Evolutionary conservation across 2,797 vertebrate species (phyloP).

Genomic region (Hyperoplus immaculatus): DNA sequence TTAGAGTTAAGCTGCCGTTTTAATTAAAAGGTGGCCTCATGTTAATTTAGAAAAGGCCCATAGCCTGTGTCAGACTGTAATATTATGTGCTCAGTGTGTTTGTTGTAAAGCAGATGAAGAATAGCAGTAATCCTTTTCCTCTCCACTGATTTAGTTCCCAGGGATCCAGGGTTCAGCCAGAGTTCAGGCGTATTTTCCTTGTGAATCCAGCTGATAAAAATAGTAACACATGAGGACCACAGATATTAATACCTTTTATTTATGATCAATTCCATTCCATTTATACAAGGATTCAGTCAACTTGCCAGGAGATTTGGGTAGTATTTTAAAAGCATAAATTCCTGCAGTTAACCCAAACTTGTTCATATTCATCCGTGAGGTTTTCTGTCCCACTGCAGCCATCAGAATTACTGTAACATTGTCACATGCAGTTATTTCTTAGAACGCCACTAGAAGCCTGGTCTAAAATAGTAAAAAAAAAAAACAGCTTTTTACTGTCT

Average conservation of each 20-base stretch:
- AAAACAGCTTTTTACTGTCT: too few relatives aligned
- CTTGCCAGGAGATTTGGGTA: background rate
- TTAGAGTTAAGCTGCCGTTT: background rate
- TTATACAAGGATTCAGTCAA: background rate
- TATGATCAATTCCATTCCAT: background rate
- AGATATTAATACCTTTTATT: background rate
- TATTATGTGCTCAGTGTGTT: slow-evolving; percentile 9
- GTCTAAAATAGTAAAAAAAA: too few relatives aligned
- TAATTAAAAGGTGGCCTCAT: background rate
- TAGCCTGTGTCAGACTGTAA: background rate
- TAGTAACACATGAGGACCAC: background rate
- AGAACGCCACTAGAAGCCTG: too few relatives aligned
- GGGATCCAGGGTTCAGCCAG: slow-evolving; percentile 46
- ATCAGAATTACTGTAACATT: too few relatives aligned
- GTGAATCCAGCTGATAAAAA: background rate
- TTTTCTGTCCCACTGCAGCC: too few relatives aligned
- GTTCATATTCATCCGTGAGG: too few relatives aligned
- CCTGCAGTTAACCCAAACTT: background rate
- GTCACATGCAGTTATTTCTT: background rate
- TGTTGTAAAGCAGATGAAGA: slow-evolving; percentile 40
- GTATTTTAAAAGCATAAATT: background rate
- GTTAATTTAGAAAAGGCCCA: background rate
- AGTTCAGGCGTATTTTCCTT: slow-evolving; percentile 32
- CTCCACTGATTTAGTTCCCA: slow-evolving; percentile 37
- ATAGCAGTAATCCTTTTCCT: slow-evolving; percentile 50